Evolutionary conservation across 2,797 vertebrate genomes (phyloP).

Genomic region (Rousettus madagascariensis): DNA sequence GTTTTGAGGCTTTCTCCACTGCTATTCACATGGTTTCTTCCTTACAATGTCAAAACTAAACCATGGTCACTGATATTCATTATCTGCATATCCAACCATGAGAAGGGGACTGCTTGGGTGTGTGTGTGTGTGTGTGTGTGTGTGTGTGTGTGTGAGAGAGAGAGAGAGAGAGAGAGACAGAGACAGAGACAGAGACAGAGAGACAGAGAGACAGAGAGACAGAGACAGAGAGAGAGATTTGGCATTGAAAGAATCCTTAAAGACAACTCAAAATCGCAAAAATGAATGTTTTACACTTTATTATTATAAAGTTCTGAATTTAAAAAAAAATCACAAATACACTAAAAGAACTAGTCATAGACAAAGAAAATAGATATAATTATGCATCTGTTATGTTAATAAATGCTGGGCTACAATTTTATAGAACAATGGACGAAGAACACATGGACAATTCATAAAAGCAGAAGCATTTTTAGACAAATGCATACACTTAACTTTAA

Average conservation of each 20-base stretch:
- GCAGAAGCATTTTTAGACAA: not conserved
- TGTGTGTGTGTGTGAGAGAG: too few species aligned
- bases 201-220: too few species aligned
- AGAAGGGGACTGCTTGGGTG: too few species aligned
- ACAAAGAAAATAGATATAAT: not conserved
- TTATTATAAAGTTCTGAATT: not conserved
- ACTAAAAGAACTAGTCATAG: not conserved
- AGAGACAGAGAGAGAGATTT: too few species aligned
- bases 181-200: too few species aligned
- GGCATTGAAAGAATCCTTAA: not conserved
- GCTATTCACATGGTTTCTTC: not conserved
- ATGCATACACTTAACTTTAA: not conserved
- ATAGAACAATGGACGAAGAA: not conserved
- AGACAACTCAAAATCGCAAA: not conserved
- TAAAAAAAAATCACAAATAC: not conserved
- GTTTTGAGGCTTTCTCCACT: fast-evolving
- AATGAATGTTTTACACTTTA: not conserved
- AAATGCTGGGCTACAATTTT: not conserved
- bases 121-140: too few species aligned
- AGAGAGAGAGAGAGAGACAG: too few species aligned
- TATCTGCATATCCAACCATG: not conserved
- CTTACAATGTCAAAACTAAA: not conserved
- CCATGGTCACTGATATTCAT: too few species aligned
- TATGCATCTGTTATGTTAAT: not conserved
- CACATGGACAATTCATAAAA: not conserved